phyloP scores from a whole-genome alignment of 2,888 invertebrate genomes.

The Argyra leucocephala region DNA sequence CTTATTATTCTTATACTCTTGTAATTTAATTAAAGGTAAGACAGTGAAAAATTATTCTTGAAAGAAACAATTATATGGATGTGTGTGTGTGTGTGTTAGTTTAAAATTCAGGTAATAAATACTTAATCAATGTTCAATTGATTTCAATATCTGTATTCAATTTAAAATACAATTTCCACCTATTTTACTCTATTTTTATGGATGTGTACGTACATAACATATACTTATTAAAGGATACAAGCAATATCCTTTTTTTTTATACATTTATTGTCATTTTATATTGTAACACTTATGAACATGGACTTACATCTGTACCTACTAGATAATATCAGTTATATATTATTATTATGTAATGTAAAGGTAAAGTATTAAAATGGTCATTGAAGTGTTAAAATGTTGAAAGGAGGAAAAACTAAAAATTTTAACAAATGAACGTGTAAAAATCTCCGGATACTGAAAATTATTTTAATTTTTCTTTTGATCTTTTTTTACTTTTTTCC shows the following conservation, averaged over 20 bases:
- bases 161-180: background rate
- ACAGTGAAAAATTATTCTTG: background rate
- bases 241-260: background rate
- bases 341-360: too few species aligned
- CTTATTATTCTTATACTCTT: background rate
- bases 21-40: background rate
- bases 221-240: too few species aligned
- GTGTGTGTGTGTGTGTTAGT: too few species aligned
- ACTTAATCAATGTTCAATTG: constrained; percentile 6
- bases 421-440: too few species aligned
- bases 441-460: too few species aligned
- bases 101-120: background rate
- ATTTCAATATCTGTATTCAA: background rate
- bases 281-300: background rate
- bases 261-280: background rate
- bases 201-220: too few species aligned
- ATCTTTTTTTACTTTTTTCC: too few species aligned
- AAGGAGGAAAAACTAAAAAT: background rate
- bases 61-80: background rate
- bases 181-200: background rate
- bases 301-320: background rate
- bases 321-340: background rate
- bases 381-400: background rate
- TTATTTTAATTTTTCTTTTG: too few species aligned
- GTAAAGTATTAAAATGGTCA: constrained; percentile 1